Base-by-base conservation (phyloP, 2,888 invertebrate species). In the Agrochola litura region DNA sequence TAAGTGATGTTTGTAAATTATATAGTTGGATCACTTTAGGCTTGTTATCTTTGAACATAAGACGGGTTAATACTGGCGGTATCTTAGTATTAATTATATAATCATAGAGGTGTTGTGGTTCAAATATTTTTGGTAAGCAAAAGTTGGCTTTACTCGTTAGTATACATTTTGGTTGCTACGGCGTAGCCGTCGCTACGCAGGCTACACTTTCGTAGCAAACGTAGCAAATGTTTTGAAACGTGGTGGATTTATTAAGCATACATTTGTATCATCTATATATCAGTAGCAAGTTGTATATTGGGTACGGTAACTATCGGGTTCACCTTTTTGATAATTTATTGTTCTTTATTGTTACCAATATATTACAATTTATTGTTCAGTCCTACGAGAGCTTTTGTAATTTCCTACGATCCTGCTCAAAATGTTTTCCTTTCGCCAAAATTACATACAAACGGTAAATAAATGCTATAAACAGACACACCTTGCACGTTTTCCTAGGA, bases 1-100 rank as follows among this genome's bases (percentile, higher is more conserved):
- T 69, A 65, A 74, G 65, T 66, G 61, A 85, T 76, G 37, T 79
- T 73, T 79, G 73, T 80, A 81, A 74, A 80, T 82, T 74, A 80
- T 64, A 80, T 71, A 16, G 60, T 67, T n/a, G 70, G 43, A 74
- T 56, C 81, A 37, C 52, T 64, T 60, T 46, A 30, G 63, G 56
- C 22, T 54, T 74, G 67, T 74, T 82, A 71, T 79, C 84, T 83
- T 49, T n/a, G 22, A 56, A 65, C 64, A 83, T 79, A 60, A 77
- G 63, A 54, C 71, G 30, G 22, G 46, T 60, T 30, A 46, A 64
- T 16, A 41, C 25, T 46, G 22, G 25, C 10, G 10, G 43, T 74
- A 68, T 43, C 25, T 63, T 63, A 30, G 56, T 58, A 61, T 43
- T 82, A 8, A 73, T 77, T 77, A 61, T 56, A 16, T 49, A 52